These are phyloP conservation scores for Miichthys miiuy DNA, from an alignment of 2,797 vertebrate species.

Conservation along the genomic window DNA sequence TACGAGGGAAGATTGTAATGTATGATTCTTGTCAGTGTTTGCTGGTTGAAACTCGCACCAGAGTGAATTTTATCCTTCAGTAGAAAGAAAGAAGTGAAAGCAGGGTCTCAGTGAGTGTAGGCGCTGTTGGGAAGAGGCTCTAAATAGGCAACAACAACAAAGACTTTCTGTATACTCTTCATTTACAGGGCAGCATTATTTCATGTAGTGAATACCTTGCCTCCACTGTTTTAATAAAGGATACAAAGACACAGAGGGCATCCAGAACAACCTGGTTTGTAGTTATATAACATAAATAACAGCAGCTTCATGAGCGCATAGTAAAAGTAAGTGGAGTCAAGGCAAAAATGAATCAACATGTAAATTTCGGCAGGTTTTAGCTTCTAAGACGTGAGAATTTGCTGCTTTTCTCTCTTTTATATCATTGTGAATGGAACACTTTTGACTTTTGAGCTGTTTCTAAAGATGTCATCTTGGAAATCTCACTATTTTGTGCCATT, in stretches of 20 bases:
- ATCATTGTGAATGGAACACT: not conserved
- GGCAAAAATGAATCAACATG: not conserved
- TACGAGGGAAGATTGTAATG: constrained; percentile 33
- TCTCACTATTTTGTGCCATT: not conserved
- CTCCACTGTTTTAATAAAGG: not conserved
- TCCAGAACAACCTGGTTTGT: not conserved
- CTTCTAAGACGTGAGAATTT: not conserved
- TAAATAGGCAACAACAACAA: constrained; percentile 37
- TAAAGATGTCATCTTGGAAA: not conserved
- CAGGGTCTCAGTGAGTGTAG: constrained; percentile 32
- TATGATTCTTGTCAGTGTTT: constrained; percentile 23
- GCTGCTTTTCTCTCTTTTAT: not conserved
- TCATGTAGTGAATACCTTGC: constrained; percentile 5
- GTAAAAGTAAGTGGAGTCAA: not conserved
- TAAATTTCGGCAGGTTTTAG: too few relatives aligned
- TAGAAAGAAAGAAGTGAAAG: constrained; percentile 18
- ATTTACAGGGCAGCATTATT: constrained; percentile 29
- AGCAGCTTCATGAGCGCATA: not conserved
- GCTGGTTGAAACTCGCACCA: constrained; percentile 36
- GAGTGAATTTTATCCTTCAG: constrained; percentile 37
- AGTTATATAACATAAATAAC: not conserved
- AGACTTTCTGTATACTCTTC: constrained; percentile 14
- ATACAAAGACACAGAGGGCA: not conserved
- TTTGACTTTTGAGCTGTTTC: too few relatives aligned
- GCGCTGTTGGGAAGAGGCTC: constrained; percentile 16